Evolutionary conservation across 2,888 invertebrate genomes (phyloP), one percentile per base, ranked within the genome.

Genomic region (Thymelicus sylvestris): DNA sequence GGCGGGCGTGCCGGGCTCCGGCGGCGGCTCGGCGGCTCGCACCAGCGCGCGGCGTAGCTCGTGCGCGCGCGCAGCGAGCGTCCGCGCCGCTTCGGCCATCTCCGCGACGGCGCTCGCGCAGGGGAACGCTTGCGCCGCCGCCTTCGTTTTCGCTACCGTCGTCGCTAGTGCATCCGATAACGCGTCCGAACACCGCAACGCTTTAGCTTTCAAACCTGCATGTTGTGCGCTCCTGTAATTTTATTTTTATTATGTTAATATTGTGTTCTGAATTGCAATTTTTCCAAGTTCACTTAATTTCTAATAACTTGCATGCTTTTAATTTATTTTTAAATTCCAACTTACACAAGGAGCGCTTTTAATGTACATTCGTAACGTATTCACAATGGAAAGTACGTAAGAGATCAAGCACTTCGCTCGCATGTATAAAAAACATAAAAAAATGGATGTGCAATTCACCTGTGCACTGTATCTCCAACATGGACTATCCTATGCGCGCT

Each of bases 401-500:
- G 31, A 31, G 19, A 19, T 19, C 19, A 2, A 19, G 19, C 19
- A 19, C 19, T 31, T 31, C 31, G 4, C 3, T 31, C 5, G 3
- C 31, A 31, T 41, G 41, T 1, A 41, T 41, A 6, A 41, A 41
- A 41, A 41, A 41, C 41, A 3, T 39, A 8, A 41, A 6, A 41
- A 41, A 41, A 41, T 7, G 1, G 2, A 41, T 41, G 19, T 19
- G 41, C 6, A 41, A 39, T 12, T 7, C 38, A 92, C 92, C 92
- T 90, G 86, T 98, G 97, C 41, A 99, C 97, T 64, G 97, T 98
- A 91, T 99, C 99, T 66, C 98, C 98, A 74, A 98, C 98, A 85
- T 98, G 97, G 24, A 99, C 98, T 82, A 99, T 95, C 86, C 98
- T 96, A 85, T 99, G 98, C 39, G 98, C 98, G 85, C 97, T 97